Evolutionary conservation across 2,797 vertebrate genomes (phyloP).

Genomic region (Thamnophis elegans): DNA sequence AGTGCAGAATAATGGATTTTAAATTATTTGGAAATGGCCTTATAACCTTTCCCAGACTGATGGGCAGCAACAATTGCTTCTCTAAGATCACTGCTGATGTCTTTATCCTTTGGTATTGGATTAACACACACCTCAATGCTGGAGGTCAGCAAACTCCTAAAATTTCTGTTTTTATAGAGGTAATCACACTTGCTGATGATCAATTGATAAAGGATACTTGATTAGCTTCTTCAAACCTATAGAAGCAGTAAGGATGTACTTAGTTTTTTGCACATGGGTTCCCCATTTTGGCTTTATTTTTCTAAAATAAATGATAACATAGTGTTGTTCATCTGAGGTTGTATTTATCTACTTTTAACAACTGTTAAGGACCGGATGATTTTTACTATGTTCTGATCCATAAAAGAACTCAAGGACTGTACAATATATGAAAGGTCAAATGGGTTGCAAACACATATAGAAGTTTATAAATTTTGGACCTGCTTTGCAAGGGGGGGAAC

Average conservation of each 20-base stretch:
- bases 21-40: neutral
- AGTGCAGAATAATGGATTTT: neutral
- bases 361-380: neutral
- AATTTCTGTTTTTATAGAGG: neutral
- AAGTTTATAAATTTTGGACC: neutral
- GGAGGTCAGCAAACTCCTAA: neutral
- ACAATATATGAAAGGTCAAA: neutral
- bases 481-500: neutral
- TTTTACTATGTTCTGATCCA: neutral
- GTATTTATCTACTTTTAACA: neutral
- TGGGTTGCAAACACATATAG: neutral
- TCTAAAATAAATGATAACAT: neutral
- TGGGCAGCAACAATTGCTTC: neutral
- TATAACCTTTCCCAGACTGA: neutral
- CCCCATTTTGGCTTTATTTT: neutral
- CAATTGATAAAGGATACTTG: neutral
- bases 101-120: neutral
- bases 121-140: neutral
- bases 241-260: neutral
- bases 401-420: neutral
- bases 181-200: neutral
- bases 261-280: neutral
- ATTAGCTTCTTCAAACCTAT: neutral
- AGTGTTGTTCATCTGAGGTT: neutral
- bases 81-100: neutral